A percentile compares a stretch with the other conserved stretches of the same genome.
These are phyloP conservation scores for Orchestia grillus DNA, from an alignment of 1,140 invertebrate species.

Conservation along the genomic window DNA sequence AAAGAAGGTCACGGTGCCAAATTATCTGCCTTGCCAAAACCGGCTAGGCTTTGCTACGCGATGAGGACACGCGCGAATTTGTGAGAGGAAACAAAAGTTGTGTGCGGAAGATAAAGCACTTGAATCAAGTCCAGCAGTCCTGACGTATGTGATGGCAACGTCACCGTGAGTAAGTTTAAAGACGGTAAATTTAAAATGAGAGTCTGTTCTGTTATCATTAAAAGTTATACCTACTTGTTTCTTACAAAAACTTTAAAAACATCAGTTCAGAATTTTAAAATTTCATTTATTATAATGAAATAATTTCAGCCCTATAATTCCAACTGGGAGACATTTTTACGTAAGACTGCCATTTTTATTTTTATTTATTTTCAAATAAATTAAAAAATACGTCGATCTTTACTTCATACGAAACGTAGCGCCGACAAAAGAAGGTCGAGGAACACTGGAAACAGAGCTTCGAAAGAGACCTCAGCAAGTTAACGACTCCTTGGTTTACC, in stretches of 20 bases:
- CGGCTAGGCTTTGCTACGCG: not conserved
- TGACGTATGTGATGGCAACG: too few species aligned
- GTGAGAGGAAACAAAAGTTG: not conserved
- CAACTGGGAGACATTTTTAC: not conserved
- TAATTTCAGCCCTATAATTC: not conserved
- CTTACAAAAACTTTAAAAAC: too few species aligned
- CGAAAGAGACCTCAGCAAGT: not conserved
- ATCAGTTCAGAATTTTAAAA: too few species aligned
- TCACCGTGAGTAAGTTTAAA: too few species aligned
- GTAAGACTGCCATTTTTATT: not conserved
- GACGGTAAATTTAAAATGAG: too few species aligned
- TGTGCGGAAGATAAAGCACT: not conserved
- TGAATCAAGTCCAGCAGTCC: not conserved
- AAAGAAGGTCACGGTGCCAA: not conserved
- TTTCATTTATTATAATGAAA: too few species aligned
- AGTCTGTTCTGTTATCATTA: too few species aligned
- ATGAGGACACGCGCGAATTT: not conserved
- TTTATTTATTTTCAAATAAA: not conserved
- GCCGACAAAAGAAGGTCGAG: not conserved
- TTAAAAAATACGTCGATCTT: not conserved
- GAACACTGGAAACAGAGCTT: not conserved
- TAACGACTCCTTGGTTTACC: not conserved
- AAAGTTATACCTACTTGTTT: too few species aligned
- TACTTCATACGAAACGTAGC: not conserved
- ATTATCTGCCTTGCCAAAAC: not conserved